Base-by-base conservation (phyloP, 2,113 vertebrate genomes). In the Sardina pilchardus region DNA sequence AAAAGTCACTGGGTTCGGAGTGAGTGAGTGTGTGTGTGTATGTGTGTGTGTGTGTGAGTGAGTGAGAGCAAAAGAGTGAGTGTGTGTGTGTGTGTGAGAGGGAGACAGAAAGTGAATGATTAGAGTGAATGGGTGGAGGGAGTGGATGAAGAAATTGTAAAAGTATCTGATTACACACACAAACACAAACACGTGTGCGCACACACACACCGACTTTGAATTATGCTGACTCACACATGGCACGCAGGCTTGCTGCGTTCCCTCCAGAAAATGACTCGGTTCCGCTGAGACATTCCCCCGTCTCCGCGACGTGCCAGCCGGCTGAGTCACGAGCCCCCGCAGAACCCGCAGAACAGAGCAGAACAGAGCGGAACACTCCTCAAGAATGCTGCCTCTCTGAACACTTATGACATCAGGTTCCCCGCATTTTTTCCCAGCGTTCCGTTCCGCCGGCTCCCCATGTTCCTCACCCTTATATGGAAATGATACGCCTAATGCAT, bases 391-490 rank as follows among this genome's bases (percentile, higher is more conserved):
- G n/a, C n/a, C 26, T 67, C 10, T 30, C 30, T 67, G 63, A 67
- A 26, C n/a, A 30, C n/a, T 67, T 14, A 67, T 67, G 63, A 26
- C 63, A 30, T 67, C 63, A 67, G 43, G 80, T 26, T 21, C 81
- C 78, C 45, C 63, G 78, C 50, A 45, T 39, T 45, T 39, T 67
- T 56, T 81, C 85, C 82, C 63, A 56, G 80, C 83, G 21, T 17
- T 48, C 75, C 19, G n/a, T 50, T 56, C 42, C 42, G 30, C n/a
- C 63, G 67, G 59, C 42, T 53, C 43, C 26, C 26, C 4, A 19
- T 39, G 24, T 42, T 85, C 56, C 83, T 87, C 82, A 84, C 56
- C 89, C 84, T 53, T 90, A 87, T 89, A 87, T 88, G 90, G 88
- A 80, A 67, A 59, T 82, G 63, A 83, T 67, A 67, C 44, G 6